Evolutionary conservation across 2,113 vertebrate species (phyloP).

Genomic region (Origma solitaria): DNA sequence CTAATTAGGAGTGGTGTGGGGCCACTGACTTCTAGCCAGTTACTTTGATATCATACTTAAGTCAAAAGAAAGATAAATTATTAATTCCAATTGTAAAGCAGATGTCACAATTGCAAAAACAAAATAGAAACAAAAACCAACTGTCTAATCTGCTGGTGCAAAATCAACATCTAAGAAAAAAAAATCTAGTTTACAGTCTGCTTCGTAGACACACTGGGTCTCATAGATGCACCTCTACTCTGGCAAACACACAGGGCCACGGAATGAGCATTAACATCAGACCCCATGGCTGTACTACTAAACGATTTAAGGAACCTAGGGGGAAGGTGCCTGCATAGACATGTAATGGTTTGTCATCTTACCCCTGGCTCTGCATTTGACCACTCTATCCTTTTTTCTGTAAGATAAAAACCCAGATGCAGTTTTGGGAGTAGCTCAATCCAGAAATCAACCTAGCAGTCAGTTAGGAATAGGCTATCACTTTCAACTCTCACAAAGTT

Average conservation of each 20-base stretch:
- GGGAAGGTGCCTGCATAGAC: not conserved
- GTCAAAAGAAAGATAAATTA: not conserved
- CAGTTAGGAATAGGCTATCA: not conserved
- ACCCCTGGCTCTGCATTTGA: not conserved
- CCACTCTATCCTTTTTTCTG: not conserved
- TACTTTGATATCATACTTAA: not conserved
- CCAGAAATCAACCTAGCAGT: not conserved
- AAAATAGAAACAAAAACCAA: not conserved
- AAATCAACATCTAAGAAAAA: not conserved
- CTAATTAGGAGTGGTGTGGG: not conserved
- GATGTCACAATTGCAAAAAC: not conserved
- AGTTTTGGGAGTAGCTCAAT: not conserved
- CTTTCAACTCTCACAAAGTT: not conserved
- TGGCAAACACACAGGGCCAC: not conserved
- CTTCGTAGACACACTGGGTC: not conserved
- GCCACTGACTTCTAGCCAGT: not conserved
- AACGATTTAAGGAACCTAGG: not conserved
- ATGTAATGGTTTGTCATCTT: not conserved
- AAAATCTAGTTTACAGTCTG: not conserved
- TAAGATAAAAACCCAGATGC: not conserved
- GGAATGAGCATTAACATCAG: not conserved
- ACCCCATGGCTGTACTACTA: not conserved
- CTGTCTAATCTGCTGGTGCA: not conserved
- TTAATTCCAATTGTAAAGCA: not conserved
- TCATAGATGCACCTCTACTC: rapidly evolving